A percentile compares a stretch with the other conserved stretches of the same genome.
phyloP scores from a whole-genome alignment of 2,888 invertebrate species.

The Theodoxus fluviatilis region DNA sequence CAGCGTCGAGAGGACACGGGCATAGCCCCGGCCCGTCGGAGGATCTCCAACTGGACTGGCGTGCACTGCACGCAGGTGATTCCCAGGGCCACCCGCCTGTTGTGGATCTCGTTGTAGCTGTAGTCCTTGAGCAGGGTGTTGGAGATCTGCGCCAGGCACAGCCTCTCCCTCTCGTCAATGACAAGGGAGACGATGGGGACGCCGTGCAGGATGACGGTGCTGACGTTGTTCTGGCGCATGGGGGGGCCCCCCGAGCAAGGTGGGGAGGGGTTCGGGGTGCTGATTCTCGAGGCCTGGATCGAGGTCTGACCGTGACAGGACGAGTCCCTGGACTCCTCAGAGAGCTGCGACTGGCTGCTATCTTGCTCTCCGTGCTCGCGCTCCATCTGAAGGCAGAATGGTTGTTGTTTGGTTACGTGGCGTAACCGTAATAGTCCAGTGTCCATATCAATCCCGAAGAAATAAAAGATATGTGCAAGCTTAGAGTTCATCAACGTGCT shows the following conservation, averaged over 20 bases:
- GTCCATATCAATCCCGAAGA: too few species aligned
- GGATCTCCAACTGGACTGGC: slow-evolving; percentile 92
- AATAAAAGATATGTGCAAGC: too few species aligned
- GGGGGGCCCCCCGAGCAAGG: slow-evolving; percentile 25
- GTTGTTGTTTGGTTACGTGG: too few species aligned
- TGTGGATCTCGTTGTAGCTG: slow-evolving; percentile 98
- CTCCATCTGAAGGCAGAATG: not conserved
- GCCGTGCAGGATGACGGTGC: slow-evolving; percentile 84
- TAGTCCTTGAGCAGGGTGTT: slow-evolving; percentile 93
- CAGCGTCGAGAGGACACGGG: slow-evolving; percentile 70
- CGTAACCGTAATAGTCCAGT: too few species aligned
- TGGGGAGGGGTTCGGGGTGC: slow-evolving; percentile 22
- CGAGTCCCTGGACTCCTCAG: too few species aligned
- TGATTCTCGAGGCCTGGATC: not conserved
- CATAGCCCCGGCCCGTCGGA: slow-evolving; percentile 79
- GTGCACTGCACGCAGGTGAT: slow-evolving; percentile 90
- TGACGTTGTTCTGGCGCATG: slow-evolving; percentile 69
- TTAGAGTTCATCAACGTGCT: too few species aligned
- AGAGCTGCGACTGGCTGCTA: slow-evolving; percentile 30
- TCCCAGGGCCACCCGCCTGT: slow-evolving; percentile 84
- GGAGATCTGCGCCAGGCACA: slow-evolving; percentile 95
- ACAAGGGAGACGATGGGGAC: slow-evolving; percentile 92
- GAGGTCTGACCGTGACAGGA: slow-evolving; percentile 23
- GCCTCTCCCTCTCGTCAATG: slow-evolving; percentile 88
- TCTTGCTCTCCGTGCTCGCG: not conserved